Conservation (phyloP, 2,888 invertebrate species). For the Rhagonycha fulva region DNA sequence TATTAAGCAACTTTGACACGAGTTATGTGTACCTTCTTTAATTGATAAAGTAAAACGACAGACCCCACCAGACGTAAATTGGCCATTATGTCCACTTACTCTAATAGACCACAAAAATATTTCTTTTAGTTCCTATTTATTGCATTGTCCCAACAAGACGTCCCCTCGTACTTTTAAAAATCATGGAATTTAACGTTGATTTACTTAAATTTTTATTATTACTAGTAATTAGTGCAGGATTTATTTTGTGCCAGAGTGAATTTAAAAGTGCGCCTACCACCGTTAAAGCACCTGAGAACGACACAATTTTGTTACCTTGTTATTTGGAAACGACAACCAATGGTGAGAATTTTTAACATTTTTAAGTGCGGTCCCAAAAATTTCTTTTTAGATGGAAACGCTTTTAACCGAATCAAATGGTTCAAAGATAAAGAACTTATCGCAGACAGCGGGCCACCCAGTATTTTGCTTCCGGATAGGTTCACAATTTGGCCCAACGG, state of each 20-base stretch:
- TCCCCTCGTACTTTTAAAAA: neutral
- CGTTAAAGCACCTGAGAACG: slow-evolving; percentile 76
- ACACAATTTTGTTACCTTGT: slow-evolving; percentile 78
- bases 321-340: slow-evolving; percentile 70
- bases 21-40: slow-evolving; percentile 14
- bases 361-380: neutral
- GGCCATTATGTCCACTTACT: slow-evolving; percentile 22
- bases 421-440: slow-evolving; percentile 67
- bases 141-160: slow-evolving; percentile 8
- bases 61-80: slow-evolving; percentile 27
- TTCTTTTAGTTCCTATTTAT: slow-evolving; percentile 26
- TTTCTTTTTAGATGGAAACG: slow-evolving; percentile 59
- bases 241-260: slow-evolving; percentile 34
- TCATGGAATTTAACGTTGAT: neutral
- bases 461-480: slow-evolving; percentile 56
- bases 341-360: slow-evolving; percentile 37
- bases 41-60: slow-evolving; percentile 25
- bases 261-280: slow-evolving; percentile 75
- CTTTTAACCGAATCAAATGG: slow-evolving; percentile 67
- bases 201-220: slow-evolving; percentile 18
- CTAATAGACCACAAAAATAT: slow-evolving; percentile 19
- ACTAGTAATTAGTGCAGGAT: slow-evolving; percentile 8
- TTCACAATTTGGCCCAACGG: slow-evolving; percentile 71
- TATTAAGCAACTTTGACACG: slow-evolving; percentile 25
- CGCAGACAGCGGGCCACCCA: slow-evolving; percentile 54